A percentile compares a stretch with the other conserved stretches of the same genome.
Evolutionary conservation across 1,140 invertebrate genomes (phyloP).

Genomic region (Leptestheria dahalacensis): DNA sequence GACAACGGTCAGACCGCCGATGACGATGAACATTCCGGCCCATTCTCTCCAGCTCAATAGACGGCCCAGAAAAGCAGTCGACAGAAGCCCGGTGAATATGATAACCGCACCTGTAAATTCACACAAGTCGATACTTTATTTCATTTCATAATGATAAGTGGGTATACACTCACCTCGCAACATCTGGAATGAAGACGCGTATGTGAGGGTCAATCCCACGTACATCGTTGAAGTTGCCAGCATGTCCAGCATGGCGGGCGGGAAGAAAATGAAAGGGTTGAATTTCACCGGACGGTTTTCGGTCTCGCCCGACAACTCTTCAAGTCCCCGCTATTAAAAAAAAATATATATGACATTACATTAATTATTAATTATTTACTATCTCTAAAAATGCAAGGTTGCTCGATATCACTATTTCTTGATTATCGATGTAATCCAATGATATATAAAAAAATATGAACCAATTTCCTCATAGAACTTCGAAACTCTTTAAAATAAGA

Average conservation of each 20-base stretch:
- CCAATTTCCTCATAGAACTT: no score
- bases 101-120: slow-evolving; percentile 59
- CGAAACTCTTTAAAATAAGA: no score
- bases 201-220: slow-evolving; percentile 66
- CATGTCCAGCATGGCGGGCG: slow-evolving; percentile 75
- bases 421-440: no score
- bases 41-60: slow-evolving; percentile 54
- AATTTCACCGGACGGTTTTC: slow-evolving; percentile 36
- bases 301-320: slow-evolving; percentile 36
- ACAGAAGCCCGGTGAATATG: slow-evolving; percentile 80
- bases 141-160: slow-evolving; percentile 8
- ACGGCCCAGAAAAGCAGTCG: slow-evolving; percentile 68
- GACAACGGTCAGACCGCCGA: slow-evolving; percentile 63
- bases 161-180: slow-evolving; percentile 49
- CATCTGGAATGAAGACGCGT: slow-evolving; percentile 93
- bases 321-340: slow-evolving; percentile 29
- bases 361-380: not conserved
- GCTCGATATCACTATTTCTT: no score
- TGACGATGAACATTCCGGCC: slow-evolving; percentile 65
- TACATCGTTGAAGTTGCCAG: slow-evolving; percentile 38
- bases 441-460: no score
- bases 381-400: not conserved
- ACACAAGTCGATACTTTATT: slow-evolving; percentile 11
- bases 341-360: slow-evolving; percentile 32
- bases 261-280: slow-evolving; percentile 63